phyloP scores from a whole-genome alignment of 1,140 invertebrate species.

The Bombus pascuorum region DNA sequence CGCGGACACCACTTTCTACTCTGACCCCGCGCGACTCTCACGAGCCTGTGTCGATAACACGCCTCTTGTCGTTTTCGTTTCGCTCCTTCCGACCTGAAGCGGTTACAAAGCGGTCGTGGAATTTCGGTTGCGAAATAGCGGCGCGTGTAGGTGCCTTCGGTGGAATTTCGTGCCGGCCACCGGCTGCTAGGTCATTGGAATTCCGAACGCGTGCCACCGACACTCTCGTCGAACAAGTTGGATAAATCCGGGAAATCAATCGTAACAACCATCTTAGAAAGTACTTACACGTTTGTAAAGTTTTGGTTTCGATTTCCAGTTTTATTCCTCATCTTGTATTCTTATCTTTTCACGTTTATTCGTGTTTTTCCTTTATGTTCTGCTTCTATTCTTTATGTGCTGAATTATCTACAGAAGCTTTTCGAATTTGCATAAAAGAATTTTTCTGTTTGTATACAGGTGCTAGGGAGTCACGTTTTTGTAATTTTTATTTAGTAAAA shows the following conservation, averaged over 20 bases:
- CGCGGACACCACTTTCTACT: conserved; percentile 77
- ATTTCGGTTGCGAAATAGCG: conserved; percentile 39
- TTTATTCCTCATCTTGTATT: not conserved
- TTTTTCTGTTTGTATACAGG: no score
- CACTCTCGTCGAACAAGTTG: not conserved
- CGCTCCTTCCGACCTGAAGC: conserved; percentile 43
- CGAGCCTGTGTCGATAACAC: conserved; percentile 33
- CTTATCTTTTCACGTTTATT: not conserved
- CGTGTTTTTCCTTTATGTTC: accelerated
- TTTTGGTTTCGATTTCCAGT: not conserved
- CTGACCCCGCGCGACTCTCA: conserved; percentile 73
- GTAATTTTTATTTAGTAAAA: not conserved
- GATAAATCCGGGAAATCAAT: not conserved
- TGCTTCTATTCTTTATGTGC: not conserved
- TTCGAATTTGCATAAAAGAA: no score
- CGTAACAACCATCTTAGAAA: not conserved
- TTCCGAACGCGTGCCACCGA: not conserved
- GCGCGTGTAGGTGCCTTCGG: not conserved
- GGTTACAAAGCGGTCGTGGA: conserved; percentile 7
- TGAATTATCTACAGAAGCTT: no score
- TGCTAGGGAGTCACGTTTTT: not conserved
- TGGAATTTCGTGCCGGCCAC: no score
- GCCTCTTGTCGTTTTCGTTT: conserved; percentile 75
- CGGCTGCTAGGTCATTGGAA: not conserved
- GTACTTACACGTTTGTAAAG: not conserved